phyloP scores from a whole-genome alignment of 2,113 vertebrate genomes.

The Mus spicilegus region DNA sequence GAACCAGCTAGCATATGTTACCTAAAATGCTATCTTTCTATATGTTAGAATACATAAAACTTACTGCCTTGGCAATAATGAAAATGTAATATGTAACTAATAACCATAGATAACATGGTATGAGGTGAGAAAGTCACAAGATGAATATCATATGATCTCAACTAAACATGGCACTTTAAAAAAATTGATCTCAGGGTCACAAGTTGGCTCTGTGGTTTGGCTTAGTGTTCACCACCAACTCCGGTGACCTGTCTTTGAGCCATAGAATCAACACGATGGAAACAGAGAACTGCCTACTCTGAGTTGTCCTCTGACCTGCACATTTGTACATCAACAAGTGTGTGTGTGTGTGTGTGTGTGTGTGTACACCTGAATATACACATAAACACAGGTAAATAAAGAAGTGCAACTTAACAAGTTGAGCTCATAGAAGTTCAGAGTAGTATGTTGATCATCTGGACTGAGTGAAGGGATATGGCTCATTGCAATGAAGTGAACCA shows the following conservation, averaged over 20 bases:
- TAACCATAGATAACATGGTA: not conserved
- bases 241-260: not conserved
- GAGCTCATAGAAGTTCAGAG: not conserved
- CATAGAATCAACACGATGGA: not conserved
- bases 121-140: not conserved
- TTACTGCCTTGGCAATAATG: not conserved
- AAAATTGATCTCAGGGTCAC: not conserved
- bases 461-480: accelerated
- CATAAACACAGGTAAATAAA: not conserved
- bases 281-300: not conserved
- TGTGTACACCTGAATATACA: not conserved
- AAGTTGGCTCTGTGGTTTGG: not conserved
- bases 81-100: not conserved
- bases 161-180: not conserved
- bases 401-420: not conserved
- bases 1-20: not conserved
- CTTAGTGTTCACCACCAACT: no score
- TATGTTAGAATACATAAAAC: not conserved
- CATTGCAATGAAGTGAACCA: no score
- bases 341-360: no score
- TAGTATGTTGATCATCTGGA: not conserved
- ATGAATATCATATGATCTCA: not conserved
- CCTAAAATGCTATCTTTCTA: not conserved
- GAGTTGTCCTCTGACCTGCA: not conserved
- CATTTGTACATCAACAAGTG: not conserved